phyloP scores from a whole-genome alignment of 2,888 invertebrate species.

The Melieria crassipennis region DNA sequence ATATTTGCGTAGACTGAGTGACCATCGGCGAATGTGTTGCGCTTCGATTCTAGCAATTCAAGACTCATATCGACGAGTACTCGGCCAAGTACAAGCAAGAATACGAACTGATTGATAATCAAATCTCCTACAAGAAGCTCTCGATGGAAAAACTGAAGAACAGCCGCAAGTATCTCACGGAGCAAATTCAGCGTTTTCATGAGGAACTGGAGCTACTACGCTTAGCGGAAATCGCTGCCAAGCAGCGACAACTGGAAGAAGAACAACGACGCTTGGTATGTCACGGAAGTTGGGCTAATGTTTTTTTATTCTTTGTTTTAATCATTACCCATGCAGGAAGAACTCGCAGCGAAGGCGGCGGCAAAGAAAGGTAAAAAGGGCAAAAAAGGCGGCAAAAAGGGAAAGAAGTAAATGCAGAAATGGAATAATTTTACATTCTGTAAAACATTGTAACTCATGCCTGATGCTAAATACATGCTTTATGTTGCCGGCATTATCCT shows the following conservation, averaged over 20 bases:
- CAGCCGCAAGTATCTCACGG: slow-evolving; percentile 25
- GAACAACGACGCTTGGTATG: slow-evolving; percentile 2
- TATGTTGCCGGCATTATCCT: too few relatives aligned
- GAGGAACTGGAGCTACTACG: slow-evolving; percentile 36
- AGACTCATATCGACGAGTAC: slow-evolving; percentile 29
- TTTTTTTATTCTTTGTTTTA: too few relatives aligned
- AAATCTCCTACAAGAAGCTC: slow-evolving; percentile 22
- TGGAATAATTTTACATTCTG: too few relatives aligned
- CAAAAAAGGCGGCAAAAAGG: too few relatives aligned
- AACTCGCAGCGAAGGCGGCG: too few relatives aligned
- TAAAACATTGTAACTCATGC: too few relatives aligned
- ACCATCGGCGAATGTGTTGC: neutral
- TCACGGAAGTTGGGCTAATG: neutral
- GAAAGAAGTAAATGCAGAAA: too few relatives aligned
- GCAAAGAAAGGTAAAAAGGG: too few relatives aligned
- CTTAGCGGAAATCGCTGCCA: neutral
- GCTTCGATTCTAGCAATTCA: slow-evolving; percentile 32
- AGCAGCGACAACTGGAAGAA: neutral
- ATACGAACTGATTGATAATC: slow-evolving; percentile 34
- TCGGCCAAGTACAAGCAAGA: slow-evolving; percentile 33
- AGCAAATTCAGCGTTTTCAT: slow-evolving; percentile 40
- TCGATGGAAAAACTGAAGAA: slow-evolving; percentile 38
- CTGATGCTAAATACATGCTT: too few relatives aligned
- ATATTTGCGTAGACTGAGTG: neutral
- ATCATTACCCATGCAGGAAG: too few relatives aligned